Base-by-base conservation (phyloP, 2,888 invertebrate genomes). In the Cantharis nigra region DNA sequence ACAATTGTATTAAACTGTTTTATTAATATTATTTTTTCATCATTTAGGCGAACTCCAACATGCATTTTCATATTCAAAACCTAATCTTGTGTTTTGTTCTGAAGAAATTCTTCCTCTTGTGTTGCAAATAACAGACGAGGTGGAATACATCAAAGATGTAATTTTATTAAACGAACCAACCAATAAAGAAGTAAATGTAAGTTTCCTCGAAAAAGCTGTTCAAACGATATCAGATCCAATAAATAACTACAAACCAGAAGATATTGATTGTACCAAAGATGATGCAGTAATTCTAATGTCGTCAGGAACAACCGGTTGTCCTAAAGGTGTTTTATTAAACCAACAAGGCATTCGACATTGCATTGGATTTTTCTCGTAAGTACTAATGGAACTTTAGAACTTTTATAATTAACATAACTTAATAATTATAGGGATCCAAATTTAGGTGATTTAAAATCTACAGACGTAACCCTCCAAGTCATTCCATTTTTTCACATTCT, bases 291-390 rank as follows among this genome's bases (percentile, higher is more conserved):
- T 65, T 65, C 92, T 95, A 82, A 95, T 93, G 85, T 95, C 95
- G 0, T 95, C 95, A 0, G 96, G 96, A 13, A 96, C 96, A 0
- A 93, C 93, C 0, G 96, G 96, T 0, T 85, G 95, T 74, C 94
- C 95, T 0, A 95, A 95, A 86, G 95, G 94, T 30, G 95, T 95
- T 0, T 92, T 93, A 90, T 88, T 94, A 4, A 92, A 93, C 3
- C 65, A 65, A 65, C 13, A 65, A 65, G 5, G 65, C 9, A 65
- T 65, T 20, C 18, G 20, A 23, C n/a, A 23, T 14, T 18, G 2
- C 7, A 23, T 16, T 23, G 20, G 16, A 3, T 7, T 1, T 13
- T 65, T 23, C 9, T 11, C 20, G 65, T 65, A 23, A 2, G 13
- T 65, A 65, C 9, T 65, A 16, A 3, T 23, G 5, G 5, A 18